Conservation (phyloP, 2,797 vertebrate genomes). For the Acanthurus leucopareius region DNA sequence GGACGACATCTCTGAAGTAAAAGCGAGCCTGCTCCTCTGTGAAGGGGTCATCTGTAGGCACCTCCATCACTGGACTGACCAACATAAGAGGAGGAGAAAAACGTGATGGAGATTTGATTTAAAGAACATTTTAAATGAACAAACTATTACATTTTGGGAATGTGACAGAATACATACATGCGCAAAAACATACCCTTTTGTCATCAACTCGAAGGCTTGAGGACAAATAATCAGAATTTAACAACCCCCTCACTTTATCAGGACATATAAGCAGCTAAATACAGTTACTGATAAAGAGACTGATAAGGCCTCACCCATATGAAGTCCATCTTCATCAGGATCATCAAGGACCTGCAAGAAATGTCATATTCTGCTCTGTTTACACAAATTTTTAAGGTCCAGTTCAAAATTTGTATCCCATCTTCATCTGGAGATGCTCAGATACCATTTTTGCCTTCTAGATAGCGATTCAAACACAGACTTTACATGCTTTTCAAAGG, state of each 20-base stretch:
- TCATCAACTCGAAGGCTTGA: conserved; percentile 95
- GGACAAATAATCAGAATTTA: conserved; percentile 69
- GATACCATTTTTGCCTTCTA: not conserved
- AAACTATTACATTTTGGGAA: not conserved
- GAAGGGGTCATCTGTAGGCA: conserved; percentile 91
- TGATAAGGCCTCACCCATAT: conserved; percentile 89
- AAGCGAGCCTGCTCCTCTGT: conserved; percentile 91
- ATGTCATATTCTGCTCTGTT: not conserved
- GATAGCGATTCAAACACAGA: too few relatives aligned
- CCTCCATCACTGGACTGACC: conserved; percentile 95
- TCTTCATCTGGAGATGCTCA: too few relatives aligned
- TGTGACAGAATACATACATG: not conserved
- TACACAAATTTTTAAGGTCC: not conserved
- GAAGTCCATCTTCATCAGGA: conserved; percentile 94
- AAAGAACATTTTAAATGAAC: not conserved
- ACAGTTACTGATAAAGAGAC: conserved; percentile 2
- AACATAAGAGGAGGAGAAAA: not conserved
- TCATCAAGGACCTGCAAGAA: conserved; percentile 95
- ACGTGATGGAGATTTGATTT: not conserved
- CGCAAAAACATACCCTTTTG: conserved; percentile 91
- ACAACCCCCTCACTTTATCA: not conserved
- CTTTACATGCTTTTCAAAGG: not conserved
- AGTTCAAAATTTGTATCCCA: not conserved
- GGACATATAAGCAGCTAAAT: not conserved
- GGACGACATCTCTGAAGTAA: conserved; percentile 93